Base-by-base conservation (phyloP, 2,113 vertebrate genomes). In the Excalfactoria chinensis region DNA sequence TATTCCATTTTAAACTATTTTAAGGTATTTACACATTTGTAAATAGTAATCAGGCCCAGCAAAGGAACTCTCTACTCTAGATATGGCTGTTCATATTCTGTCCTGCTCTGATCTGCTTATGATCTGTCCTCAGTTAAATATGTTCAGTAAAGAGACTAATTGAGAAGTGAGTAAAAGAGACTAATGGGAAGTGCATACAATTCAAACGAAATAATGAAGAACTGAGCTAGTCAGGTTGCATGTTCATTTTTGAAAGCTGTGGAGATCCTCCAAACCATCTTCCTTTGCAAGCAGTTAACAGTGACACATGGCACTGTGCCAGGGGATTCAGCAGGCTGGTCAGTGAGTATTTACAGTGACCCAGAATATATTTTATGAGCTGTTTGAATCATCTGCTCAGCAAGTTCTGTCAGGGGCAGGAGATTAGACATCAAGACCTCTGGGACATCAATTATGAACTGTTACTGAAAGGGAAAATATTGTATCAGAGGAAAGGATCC, bases 401-500 rank as follows among this genome's bases (percentile, higher is more conserved):
- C 11, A 78, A 15, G 49, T 86, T 94, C 68, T 66, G 68, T 71
- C 53, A 93, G 84, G 69, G 18, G 44, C 49, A 90, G 89, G 75
- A 75, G 43, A 18, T 43, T 22, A 87, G 63, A 58, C 18, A 43
- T 73, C 43, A 41, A 93, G 37, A n/a, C 35, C 62, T 56, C 53
- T 25, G 66, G 85, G 46, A 46, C 40, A 56, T 64, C 64, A 89
- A 5, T 93, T 93, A 89, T 35, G 32, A 89, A 72, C 53, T 40
- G 28, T 32, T 93, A 77, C 89, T 74, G 74, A 71, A 83, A 46
- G 40, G 15, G 16, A 76, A 93, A 91, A 75, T 68, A 87, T 32
- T 67, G 32, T 70, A 75, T 68, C n/a, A 83, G 63, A 21, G 25
- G 74, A 83, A 85, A 81, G 22, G 59, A 56, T 59, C 37, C 53